Evolutionary conservation across 2,888 invertebrate species (phyloP).

Genomic region (Microplitis manilae): DNA sequence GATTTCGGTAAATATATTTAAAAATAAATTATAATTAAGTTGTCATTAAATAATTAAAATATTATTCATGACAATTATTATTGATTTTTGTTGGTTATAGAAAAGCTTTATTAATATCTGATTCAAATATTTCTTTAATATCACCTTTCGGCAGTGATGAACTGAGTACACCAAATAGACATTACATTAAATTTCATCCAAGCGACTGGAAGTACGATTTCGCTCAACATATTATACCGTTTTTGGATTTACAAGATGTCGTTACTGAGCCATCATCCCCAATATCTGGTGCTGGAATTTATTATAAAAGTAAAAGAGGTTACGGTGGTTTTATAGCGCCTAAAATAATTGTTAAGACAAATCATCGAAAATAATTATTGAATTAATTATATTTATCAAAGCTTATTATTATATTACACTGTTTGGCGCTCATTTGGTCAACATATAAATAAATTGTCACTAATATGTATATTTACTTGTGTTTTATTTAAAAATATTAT

Average conservation of each 20-base stretch:
- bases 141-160: neutral
- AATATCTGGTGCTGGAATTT: neutral
- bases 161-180: neutral
- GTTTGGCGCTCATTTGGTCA: too few species aligned
- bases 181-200: slow-evolving; percentile 9
- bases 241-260: neutral
- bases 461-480: too few species aligned
- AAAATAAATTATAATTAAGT: neutral
- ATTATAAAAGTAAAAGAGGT: neutral
- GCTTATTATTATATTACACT: too few species aligned
- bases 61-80: too few species aligned
- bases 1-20: neutral
- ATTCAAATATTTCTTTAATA: neutral
- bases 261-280: neutral
- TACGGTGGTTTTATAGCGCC: neutral
- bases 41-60: too few species aligned
- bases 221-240: neutral
- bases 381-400: neutral
- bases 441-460: too few species aligned
- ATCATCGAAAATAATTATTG: neutral
- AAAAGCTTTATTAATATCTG: neutral
- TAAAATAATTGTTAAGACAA: neutral
- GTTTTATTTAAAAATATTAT: too few species aligned
- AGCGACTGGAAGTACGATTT: neutral
- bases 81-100: neutral